Conservation (phyloP, 2,888 invertebrate genomes). For the Epistrophella euchroma region DNA sequence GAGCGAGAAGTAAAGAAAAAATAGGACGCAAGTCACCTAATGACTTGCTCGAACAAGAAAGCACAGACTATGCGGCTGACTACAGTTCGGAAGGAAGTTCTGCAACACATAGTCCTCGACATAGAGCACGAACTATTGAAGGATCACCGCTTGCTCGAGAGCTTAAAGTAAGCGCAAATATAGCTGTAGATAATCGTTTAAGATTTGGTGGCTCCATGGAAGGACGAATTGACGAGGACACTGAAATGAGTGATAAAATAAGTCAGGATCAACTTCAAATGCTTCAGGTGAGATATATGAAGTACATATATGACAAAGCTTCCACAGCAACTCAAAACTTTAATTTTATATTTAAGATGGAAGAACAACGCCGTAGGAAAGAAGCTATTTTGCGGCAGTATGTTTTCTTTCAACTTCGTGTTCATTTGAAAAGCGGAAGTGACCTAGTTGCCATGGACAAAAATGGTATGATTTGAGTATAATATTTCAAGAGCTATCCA, state of each 20-base stretch:
- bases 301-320: no score
- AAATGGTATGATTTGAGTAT: conserved; percentile 88
- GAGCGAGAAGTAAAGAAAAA: conserved; percentile 90
- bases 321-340: not conserved
- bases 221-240: conserved; percentile 82
- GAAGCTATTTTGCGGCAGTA: conserved; percentile 92
- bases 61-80: conserved; percentile 91
- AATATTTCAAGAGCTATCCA: not conserved
- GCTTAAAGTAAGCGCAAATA: conserved; percentile 81
- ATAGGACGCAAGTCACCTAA: conserved; percentile 86
- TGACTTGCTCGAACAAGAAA: conserved; percentile 86
- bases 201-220: conserved; percentile 82
- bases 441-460: conserved; percentile 97
- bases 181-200: conserved; percentile 80
- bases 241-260: conserved; percentile 78
- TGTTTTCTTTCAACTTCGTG: conserved; percentile 95
- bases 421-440: conserved; percentile 94
- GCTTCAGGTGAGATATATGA: conserved; percentile 78
- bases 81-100: conserved; percentile 91
- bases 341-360: conserved; percentile 84
- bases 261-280: conserved; percentile 79
- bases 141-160: conserved; percentile 84
- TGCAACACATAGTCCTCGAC: conserved; percentile 91
- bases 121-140: conserved; percentile 86
- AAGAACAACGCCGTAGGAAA: conserved; percentile 88